Base-by-base conservation (phyloP, 2,113 vertebrate species). In the Cyprinodon brontotheroides region DNA sequence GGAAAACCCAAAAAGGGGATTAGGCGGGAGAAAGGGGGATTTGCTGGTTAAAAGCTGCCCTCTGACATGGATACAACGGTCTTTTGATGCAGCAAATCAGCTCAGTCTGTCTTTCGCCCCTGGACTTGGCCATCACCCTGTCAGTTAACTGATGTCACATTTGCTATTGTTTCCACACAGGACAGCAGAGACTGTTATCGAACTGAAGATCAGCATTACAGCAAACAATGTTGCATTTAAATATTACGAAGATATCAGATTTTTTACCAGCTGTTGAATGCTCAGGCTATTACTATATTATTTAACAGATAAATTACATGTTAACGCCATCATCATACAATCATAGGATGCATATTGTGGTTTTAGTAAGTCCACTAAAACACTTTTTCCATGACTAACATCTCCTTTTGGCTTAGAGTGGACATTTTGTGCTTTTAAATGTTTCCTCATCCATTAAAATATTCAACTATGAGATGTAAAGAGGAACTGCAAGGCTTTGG, bases 21-120 rank as follows among this genome's bases (percentile, higher is more conserved):
- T 91, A 92, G 62, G 79, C 0, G 14, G 57, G 65, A 81, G 75
- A 78, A 82, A 85, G 50, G 77, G 67, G 85, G 91, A 92, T 91
- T 91, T 91, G 77, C 83, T 78, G 61, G 83, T 88, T 89, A 84
- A 89, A 87, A 81, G 79, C 64, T 88, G 90, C 87, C 89, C 92
- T 86, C 73, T 88, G 89, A 89, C 86, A 87, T 69, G 50, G 70
- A 85, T 9, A 88, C 86, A 90, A 81, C 61, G 0, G 74, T 77
- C 86, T 89, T 91, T 89, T 87, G 80, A 90, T 83, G 92, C 75
- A 64, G 70, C 72, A 78, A 63, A 87, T 85, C 80, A 74, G 76
- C 66, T 80, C 72, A 78, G 74, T 86, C 47, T 72, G 50, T 72
- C 79, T 50, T 74, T 59, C 9, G 22, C 64, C 72, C 61, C 67